These are phyloP conservation scores for Anagyrus pseudococci DNA, from an alignment of 2,888 invertebrate genomes.

Conservation along the genomic window DNA sequence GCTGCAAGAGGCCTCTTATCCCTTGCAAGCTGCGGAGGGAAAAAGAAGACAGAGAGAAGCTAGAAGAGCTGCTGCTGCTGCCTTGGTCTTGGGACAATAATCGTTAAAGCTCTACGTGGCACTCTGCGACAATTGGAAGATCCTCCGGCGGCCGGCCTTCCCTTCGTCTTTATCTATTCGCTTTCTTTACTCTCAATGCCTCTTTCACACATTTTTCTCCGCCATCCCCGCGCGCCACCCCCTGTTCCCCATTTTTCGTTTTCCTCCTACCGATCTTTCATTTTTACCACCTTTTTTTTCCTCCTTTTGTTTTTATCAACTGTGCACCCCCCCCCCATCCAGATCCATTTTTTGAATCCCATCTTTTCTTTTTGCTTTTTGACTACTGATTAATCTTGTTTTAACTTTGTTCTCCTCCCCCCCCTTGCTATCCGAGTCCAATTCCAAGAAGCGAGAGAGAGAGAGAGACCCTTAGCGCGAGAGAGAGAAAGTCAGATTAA, in stretches of 20 bases:
- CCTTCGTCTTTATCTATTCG: background rate
- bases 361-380: too few species aligned
- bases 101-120: constrained; percentile 46
- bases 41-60: background rate
- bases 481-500: too few species aligned
- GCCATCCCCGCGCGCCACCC: too few species aligned
- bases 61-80: background rate
- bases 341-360: too few species aligned
- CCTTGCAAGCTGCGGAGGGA: background rate
- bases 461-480: too few species aligned
- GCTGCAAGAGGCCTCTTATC: constrained; percentile 8
- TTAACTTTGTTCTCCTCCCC: too few species aligned
- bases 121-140: constrained; percentile 41
- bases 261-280: background rate
- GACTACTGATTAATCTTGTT: too few species aligned
- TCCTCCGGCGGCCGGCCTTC: background rate
- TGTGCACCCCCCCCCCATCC: too few species aligned
- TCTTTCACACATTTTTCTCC: background rate
- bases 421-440: too few species aligned
- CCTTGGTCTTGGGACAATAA: constrained; percentile 40
- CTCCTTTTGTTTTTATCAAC: too few species aligned
- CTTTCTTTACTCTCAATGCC: background rate
- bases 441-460: too few species aligned
- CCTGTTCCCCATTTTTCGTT: background rate
- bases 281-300: constrained; percentile 1